Evolutionary conservation across 2,113 vertebrate genomes (phyloP).

Genomic region (Callipepla californica): DNA sequence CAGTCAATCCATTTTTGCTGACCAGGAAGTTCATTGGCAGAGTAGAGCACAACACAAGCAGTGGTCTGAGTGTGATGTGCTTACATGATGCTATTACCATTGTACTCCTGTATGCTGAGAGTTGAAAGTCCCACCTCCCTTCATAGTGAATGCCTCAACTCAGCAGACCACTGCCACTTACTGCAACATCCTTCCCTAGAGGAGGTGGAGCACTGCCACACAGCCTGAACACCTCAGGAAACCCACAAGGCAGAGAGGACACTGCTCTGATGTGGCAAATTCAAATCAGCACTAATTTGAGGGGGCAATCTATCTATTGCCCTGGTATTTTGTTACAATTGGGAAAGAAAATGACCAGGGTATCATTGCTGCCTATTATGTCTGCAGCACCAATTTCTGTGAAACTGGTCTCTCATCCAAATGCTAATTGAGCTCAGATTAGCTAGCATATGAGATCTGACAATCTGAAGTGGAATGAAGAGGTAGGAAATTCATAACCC

Average conservation of each 20-base stretch:
- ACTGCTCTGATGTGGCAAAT: not conserved
- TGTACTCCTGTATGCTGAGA: not conserved
- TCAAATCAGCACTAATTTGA: not conserved
- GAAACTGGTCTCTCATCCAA: conserved; percentile 44
- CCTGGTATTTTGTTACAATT: not conserved
- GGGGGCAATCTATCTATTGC: not conserved
- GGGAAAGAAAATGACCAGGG: not conserved
- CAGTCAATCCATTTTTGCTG: not conserved
- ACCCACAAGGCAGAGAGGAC: not conserved
- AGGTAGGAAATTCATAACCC: not conserved
- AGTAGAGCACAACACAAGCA: not conserved
- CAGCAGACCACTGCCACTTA: not conserved
- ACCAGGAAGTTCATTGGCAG: not conserved
- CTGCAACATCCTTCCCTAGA: not conserved
- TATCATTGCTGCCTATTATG: conserved; percentile 22
- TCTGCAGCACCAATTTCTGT: conserved; percentile 20
- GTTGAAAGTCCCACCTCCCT: not conserved
- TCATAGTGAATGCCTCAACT: not conserved
- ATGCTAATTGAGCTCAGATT: conserved; percentile 60
- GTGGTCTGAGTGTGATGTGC: not conserved
- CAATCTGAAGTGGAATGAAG: not conserved
- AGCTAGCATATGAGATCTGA: conserved; percentile 53
- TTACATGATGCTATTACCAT: not conserved
- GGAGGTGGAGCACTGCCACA: not conserved
- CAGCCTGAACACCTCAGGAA: not conserved